phyloP scores from a whole-genome alignment of 2,797 vertebrate species.

The Pantherophis alleghaniensis region DNA sequence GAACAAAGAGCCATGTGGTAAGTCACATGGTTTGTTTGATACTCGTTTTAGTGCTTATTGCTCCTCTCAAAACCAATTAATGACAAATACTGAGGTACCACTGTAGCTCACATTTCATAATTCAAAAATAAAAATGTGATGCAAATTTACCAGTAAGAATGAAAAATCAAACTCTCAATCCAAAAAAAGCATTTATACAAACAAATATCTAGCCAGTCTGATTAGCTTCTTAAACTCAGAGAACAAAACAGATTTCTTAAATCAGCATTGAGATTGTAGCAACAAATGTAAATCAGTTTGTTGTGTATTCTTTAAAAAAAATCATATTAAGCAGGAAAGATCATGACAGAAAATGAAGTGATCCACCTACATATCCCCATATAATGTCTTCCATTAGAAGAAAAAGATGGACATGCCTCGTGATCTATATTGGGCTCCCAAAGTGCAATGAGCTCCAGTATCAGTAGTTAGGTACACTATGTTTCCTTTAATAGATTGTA shows the following conservation, averaged over 20 bases:
- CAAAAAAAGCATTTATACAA: neutral
- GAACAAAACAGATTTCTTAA: neutral
- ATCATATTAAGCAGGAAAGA: neutral
- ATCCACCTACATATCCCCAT: neutral
- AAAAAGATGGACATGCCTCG: neutral
- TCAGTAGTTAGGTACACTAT: constrained; percentile 19
- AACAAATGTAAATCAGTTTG: neutral
- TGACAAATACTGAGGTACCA: neutral
- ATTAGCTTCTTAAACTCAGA: neutral
- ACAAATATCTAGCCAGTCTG: neutral
- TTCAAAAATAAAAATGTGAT: neutral
- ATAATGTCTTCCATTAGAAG: neutral
- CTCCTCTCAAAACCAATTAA: neutral
- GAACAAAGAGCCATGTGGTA: neutral
- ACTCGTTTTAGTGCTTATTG: neutral
- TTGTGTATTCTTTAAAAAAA: neutral
- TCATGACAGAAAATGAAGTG: neutral
- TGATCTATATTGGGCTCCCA: neutral
- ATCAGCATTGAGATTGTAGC: neutral
- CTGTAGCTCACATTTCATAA: neutral
- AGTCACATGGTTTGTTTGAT: neutral
- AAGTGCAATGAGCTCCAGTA: neutral
- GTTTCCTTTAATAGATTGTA: constrained; percentile 10
- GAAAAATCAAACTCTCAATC: neutral
- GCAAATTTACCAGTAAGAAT: neutral